Evolutionary conservation across 2,888 invertebrate species (phyloP).

Genomic region (Apotomis turbidana): DNA sequence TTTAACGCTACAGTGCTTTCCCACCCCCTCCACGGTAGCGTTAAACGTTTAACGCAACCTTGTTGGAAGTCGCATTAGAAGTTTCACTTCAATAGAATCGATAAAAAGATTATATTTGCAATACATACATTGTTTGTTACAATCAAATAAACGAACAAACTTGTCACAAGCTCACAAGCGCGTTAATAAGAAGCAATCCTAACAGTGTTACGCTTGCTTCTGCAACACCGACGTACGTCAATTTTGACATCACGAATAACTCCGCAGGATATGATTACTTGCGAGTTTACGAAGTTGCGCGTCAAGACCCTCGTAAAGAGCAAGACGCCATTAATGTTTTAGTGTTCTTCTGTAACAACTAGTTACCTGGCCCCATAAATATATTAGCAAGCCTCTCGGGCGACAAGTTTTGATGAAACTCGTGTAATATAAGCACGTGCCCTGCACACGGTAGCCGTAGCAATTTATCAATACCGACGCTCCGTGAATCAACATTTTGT

Average conservation of each 20-base stretch:
- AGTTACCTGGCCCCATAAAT: constrained; percentile 65
- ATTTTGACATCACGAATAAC: neutral
- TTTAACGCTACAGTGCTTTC: too few relatives aligned
- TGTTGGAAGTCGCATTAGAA: too few relatives aligned
- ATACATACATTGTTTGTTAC: too few relatives aligned
- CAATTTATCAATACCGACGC: constrained; percentile 23
- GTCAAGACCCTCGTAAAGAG: constrained; percentile 61
- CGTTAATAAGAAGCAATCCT: too few relatives aligned
- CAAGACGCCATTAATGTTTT: constrained; percentile 64
- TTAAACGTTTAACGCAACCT: too few relatives aligned
- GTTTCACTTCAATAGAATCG: too few relatives aligned
- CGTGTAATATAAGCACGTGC: constrained; percentile 32
- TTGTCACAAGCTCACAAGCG: too few relatives aligned
- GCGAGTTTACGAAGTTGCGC: constrained; percentile 61
- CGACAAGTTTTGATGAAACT: constrained; percentile 59
- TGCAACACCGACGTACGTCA: too few relatives aligned
- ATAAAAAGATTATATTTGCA: too few relatives aligned
- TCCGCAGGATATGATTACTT: constrained; percentile 60
- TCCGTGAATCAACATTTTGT: neutral
- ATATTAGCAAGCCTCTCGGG: constrained; percentile 54
- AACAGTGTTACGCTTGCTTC: too few relatives aligned
- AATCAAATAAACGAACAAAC: too few relatives aligned
- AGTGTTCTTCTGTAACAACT: constrained; percentile 59
- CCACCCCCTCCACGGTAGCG: too few relatives aligned
- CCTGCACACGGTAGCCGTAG: constrained; percentile 8